These are phyloP conservation scores for Propithecus perrieri DNA, from an alignment of 2,797 vertebrate species.

Conservation along the genomic window DNA sequence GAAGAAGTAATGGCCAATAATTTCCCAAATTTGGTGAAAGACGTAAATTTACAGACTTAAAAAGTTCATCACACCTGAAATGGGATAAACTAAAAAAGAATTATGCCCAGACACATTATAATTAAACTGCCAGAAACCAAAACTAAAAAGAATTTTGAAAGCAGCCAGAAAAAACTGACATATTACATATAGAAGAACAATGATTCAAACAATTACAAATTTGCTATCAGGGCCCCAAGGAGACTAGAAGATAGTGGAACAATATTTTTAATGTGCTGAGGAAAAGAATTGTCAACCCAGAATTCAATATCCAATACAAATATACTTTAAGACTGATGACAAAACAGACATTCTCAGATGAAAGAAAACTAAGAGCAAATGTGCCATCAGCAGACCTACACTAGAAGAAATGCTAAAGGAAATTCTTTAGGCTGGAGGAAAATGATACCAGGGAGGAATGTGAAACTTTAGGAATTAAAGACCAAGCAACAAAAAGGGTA, in stretches of 20 bases:
- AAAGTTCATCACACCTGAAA: background rate
- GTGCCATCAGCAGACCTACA: background rate
- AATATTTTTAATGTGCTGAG: background rate
- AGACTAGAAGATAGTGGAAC: background rate
- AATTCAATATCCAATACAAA: background rate
- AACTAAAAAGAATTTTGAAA: background rate
- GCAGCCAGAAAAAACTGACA: background rate
- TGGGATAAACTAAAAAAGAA: background rate
- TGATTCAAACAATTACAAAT: background rate
- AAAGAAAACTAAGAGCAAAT: background rate
- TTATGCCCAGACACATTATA: background rate
- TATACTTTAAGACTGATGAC: background rate
- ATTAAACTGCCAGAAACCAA: background rate
- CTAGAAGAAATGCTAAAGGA: background rate
- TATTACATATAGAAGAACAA: background rate
- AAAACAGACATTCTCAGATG: background rate
- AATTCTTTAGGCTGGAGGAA: background rate
- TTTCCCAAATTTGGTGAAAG: background rate
- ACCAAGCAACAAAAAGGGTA: background rate
- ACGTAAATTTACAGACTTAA: background rate
- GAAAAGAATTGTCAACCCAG: background rate
- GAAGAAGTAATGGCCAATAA: background rate
- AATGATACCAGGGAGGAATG: background rate
- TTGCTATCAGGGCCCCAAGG: background rate
- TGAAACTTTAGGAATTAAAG: background rate